phyloP scores from a whole-genome alignment of 2,113 vertebrate species.

The Vidua chalybeata region DNA sequence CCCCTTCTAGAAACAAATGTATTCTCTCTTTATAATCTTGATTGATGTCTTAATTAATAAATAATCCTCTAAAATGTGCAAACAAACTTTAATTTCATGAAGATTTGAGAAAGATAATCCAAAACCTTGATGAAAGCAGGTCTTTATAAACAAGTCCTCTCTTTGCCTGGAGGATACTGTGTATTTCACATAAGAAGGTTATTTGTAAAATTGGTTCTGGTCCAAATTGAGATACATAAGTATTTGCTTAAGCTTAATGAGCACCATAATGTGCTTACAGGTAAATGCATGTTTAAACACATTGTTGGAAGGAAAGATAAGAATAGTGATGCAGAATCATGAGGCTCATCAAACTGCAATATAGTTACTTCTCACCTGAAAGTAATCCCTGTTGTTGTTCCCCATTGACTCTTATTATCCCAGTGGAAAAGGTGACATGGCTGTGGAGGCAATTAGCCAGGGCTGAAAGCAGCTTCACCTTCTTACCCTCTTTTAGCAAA shows the following conservation, averaged over 20 bases:
- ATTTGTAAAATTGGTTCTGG: not conserved
- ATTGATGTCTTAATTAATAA: not conserved
- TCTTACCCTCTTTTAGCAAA: not conserved
- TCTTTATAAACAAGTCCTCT: not conserved
- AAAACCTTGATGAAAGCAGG: not conserved
- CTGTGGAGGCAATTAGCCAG: not conserved
- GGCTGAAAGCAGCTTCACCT: not conserved
- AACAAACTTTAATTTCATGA: not conserved
- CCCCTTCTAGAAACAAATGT: not conserved
- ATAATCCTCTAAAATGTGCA: not conserved
- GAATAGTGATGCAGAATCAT: not conserved
- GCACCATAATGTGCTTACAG: not conserved
- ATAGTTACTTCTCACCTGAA: not conserved
- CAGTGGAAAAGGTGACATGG: not conserved
- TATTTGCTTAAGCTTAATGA: not conserved
- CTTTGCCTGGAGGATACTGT: not conserved
- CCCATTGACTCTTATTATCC: not conserved
- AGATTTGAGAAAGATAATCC: not conserved
- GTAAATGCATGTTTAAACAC: conserved; percentile 3
- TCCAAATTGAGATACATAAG: not conserved
- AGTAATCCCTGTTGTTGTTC: not conserved
- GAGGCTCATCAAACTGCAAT: not conserved
- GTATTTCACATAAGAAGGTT: not conserved
- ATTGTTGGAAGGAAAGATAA: not conserved
- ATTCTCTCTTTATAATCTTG: not conserved